phyloP scores from a whole-genome alignment of 2,797 vertebrate genomes.

The Spinibarbus caldwelli region DNA sequence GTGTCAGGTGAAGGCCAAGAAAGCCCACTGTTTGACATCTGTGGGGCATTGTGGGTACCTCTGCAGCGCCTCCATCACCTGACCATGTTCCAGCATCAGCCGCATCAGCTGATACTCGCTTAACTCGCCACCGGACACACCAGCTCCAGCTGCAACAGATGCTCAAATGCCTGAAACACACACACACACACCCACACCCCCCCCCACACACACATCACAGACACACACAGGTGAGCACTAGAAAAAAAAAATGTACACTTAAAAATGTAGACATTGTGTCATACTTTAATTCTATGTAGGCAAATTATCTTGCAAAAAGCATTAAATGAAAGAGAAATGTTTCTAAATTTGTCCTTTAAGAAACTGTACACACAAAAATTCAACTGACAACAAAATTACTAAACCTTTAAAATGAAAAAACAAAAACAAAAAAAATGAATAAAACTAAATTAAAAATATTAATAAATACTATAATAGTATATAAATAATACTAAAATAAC shows the following conservation, averaged over 20 bases:
- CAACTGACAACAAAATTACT: too few relatives aligned
- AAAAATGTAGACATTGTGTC: not conserved
- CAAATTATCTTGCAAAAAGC: not conserved
- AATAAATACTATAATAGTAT: too few relatives aligned
- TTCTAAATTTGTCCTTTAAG: too few relatives aligned
- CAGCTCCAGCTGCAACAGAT: slow-evolving; percentile 87
- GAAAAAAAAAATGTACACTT: not conserved
- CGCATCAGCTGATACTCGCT: slow-evolving; percentile 88
- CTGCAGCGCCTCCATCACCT: slow-evolving; percentile 94
- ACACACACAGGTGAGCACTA: not conserved
- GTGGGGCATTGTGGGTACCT: slow-evolving; percentile 95
- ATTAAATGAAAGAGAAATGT: not conserved
- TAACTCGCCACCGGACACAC: slow-evolving; percentile 77
- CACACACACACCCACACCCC: not conserved
- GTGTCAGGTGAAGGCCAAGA: slow-evolving; percentile 74
- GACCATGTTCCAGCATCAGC: slow-evolving; percentile 88
- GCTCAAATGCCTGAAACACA: slow-evolving; percentile 83
- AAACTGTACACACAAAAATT: too few relatives aligned
- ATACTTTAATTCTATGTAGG: not conserved
- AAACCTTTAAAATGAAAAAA: too few relatives aligned
- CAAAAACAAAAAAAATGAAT: too few relatives aligned
- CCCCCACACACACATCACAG: too few relatives aligned
- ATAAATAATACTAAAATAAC: not conserved
- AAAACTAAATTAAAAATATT: too few relatives aligned
- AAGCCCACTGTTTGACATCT: slow-evolving; percentile 91